A percentile compares a stretch with the other conserved stretches of the same genome.
phyloP scores from a whole-genome alignment of 2,113 vertebrate species.

The Anseranas semipalmata region DNA sequence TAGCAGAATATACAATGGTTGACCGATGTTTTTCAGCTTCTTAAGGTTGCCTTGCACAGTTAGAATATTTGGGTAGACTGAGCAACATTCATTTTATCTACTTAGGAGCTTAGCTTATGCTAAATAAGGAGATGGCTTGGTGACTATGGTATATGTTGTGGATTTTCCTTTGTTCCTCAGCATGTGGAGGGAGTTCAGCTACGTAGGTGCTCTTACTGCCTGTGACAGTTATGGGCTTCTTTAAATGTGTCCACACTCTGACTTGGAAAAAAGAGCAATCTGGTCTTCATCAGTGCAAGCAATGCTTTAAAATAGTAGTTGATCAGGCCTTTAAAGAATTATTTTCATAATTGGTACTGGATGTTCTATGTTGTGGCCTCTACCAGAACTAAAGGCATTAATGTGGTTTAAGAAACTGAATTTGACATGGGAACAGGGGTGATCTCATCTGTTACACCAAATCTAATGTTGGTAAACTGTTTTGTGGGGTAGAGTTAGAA shows the following conservation, averaged over 20 bases:
- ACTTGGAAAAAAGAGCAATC: background rate
- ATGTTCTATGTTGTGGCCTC: background rate
- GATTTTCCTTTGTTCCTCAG: background rate
- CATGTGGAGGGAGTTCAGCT: rapidly evolving
- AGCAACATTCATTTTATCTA: background rate
- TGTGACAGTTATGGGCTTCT: background rate
- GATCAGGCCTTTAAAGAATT: background rate
- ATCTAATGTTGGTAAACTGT: background rate
- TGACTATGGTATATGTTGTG: background rate
- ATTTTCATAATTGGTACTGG: background rate
- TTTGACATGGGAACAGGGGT: background rate
- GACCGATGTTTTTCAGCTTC: background rate
- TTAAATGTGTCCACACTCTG: background rate
- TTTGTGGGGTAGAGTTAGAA: background rate
- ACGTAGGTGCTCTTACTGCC: background rate
- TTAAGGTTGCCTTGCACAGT: background rate
- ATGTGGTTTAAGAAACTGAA: background rate
- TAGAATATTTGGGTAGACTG: background rate
- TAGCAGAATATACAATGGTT: background rate
- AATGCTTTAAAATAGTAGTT: background rate
- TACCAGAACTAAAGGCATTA: background rate
- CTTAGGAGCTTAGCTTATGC: background rate
- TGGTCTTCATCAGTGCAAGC: background rate
- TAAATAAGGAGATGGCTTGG: background rate
- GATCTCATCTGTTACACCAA: background rate